Conservation (phyloP, 2,113 vertebrate genomes). For the Pteruthius melanotis region DNA sequence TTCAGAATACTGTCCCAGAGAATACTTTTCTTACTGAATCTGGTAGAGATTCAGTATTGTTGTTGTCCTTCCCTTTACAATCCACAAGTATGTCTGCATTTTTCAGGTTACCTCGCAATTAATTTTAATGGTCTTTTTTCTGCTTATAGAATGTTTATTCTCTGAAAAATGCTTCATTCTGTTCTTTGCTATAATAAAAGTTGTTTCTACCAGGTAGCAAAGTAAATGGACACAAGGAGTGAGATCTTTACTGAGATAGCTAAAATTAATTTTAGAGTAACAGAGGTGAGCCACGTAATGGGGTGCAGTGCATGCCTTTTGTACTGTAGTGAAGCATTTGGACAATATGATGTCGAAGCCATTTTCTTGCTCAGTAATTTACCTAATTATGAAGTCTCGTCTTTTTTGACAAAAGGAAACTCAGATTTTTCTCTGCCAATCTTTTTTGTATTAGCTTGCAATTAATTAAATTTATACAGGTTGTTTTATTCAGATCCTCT, state of each 20-base stretch:
- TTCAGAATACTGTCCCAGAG: neutral
- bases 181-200: neutral
- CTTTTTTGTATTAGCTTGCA: conserved; percentile 40
- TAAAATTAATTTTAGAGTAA: neutral
- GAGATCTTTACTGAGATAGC: neutral
- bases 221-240: neutral
- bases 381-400: conserved; percentile 25
- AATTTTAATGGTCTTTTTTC: neutral
- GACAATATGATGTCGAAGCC: conserved; percentile 2
- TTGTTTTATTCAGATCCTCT: conserved; percentile 52
- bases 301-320: neutral
- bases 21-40: neutral
- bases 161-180: neutral
- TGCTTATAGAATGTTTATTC: neutral
- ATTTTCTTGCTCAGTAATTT: conserved; percentile 61
- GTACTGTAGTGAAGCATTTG: neutral
- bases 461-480: conserved; percentile 65
- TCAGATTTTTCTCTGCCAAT: conserved; percentile 28
- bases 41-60: neutral
- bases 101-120: neutral
- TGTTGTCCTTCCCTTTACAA: neutral
- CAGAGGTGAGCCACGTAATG: neutral
- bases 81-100: neutral
- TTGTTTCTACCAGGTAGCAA: neutral
- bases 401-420: conserved; percentile 42